Evolutionary conservation across 1,140 invertebrate genomes (phyloP).

Genomic region (Kradibia gibbosae): DNA sequence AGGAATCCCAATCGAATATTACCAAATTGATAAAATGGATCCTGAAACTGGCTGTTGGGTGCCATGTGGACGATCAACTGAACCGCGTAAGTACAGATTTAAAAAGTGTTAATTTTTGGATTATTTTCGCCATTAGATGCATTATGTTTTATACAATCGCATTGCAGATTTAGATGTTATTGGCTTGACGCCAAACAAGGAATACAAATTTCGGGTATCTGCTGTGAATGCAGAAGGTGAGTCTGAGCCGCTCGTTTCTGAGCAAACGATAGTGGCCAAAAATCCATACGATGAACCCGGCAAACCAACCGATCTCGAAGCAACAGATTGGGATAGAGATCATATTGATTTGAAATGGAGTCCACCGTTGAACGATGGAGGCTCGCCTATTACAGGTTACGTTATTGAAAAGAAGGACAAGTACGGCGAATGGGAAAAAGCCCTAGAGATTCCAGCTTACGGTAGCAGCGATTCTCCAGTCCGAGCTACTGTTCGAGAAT

Average conservation of each 20-base stretch:
- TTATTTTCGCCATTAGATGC: neutral
- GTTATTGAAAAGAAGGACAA: conserved; percentile 95
- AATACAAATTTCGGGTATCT: conserved; percentile 95
- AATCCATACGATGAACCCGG: conserved; percentile 98
- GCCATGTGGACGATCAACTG: conserved; percentile 86
- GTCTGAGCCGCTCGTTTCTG: conserved; percentile 92
- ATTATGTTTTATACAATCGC: conserved; percentile 35
- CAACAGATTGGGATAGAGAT: conserved; percentile 97
- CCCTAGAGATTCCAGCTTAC: conserved; percentile 84
- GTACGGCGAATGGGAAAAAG: conserved; percentile 95
- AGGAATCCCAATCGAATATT: conserved; percentile 91
- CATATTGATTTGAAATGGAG: conserved; percentile 92
- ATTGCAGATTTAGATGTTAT: conserved; percentile 83
- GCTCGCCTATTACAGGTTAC: conserved; percentile 89
- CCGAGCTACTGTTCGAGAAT: conserved; percentile 88
- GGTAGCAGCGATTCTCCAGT: conserved; percentile 70
- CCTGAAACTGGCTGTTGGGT: conserved; percentile 95
- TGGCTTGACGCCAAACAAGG: conserved; percentile 89
- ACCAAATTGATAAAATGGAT: conserved; percentile 95
- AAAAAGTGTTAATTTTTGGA: neutral
- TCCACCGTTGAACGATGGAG: conserved; percentile 86
- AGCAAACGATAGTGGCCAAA: conserved; percentile 91
- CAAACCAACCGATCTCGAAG: conserved; percentile 90
- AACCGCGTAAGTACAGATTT: conserved; percentile 77
- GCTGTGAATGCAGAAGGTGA: conserved; percentile 98